These are phyloP conservation scores for Macrostomum lignano DNA, from an alignment of 1,140 invertebrate species.

Conservation along the genomic window DNA sequence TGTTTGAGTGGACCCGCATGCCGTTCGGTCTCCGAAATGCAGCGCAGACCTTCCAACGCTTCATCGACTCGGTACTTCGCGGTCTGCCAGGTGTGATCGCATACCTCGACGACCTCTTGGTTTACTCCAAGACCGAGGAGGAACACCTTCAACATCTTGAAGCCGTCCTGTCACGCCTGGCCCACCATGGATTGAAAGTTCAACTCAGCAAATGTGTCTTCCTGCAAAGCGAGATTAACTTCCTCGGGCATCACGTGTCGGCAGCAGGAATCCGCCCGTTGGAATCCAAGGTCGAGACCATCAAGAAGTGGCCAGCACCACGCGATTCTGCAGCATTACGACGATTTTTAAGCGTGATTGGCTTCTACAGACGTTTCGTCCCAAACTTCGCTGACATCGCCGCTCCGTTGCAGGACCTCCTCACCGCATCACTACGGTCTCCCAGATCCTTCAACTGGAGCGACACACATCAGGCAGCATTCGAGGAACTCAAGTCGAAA, in stretches of 20 bases:
- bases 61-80: conserved; percentile 7
- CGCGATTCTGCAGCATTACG: too few relatives aligned
- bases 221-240: not conserved
- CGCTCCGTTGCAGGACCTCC: too few relatives aligned
- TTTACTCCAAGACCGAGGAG: conserved; percentile 7
- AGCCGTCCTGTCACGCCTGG: not conserved
- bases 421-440: too few relatives aligned
- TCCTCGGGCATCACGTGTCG: not conserved
- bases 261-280: too few relatives aligned
- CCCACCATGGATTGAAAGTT: not conserved
- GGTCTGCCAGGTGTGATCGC: conserved; percentile 6
- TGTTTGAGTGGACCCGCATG: conserved; percentile 10
- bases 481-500: too few relatives aligned
- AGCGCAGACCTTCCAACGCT: conserved; percentile 8
- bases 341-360: too few relatives aligned
- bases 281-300: too few relatives aligned
- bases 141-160: conserved; percentile 5
- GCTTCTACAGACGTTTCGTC: too few relatives aligned
- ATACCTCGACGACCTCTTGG: conserved; percentile 10
- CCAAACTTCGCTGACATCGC: too few relatives aligned
- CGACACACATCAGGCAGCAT: too few relatives aligned
- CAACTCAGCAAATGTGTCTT: not conserved
- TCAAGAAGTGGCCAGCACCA: too few relatives aligned
- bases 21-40: conserved; percentile 8
- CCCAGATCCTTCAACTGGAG: too few relatives aligned